These are phyloP conservation scores for Drosophila triauraria DNA, from an alignment of 1,140 invertebrate genomes.

Conservation along the genomic window DNA sequence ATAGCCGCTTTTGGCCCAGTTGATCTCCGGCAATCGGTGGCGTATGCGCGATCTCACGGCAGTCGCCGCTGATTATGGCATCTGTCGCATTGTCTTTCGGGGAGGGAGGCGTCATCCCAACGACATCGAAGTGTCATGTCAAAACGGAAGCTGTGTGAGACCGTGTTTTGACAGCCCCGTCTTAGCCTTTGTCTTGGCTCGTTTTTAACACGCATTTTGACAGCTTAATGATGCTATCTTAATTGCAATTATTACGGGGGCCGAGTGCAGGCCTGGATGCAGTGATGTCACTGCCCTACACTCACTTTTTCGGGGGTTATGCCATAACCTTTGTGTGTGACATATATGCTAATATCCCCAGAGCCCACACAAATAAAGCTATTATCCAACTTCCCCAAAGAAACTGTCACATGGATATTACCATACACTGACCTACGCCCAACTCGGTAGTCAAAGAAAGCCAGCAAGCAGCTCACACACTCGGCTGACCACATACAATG, in stretches of 20 bases:
- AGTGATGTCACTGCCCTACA: constrained; percentile 41
- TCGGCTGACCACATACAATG: constrained; percentile 59
- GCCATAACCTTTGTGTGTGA: constrained; percentile 27
- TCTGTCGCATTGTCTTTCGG: constrained; percentile 57
- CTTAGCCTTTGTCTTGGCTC: constrained; percentile 23
- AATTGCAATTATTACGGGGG: constrained; percentile 64
- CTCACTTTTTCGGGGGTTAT: constrained; percentile 36
- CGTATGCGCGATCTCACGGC: constrained; percentile 63
- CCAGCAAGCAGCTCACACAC: constrained; percentile 30
- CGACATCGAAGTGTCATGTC: constrained; percentile 30
- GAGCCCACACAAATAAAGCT: constrained; percentile 38
- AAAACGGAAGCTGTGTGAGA: constrained; percentile 78
- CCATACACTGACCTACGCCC: constrained; percentile 66
- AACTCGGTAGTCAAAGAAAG: constrained; percentile 24
- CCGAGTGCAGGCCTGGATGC: constrained; percentile 15
- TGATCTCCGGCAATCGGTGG: constrained; percentile 42
- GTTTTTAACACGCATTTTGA: constrained; percentile 64
- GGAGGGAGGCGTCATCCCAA: constrained; percentile 12
- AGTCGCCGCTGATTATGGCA: constrained; percentile 62
- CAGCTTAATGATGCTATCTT: constrained; percentile 53
- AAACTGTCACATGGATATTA: constrained; percentile 50
- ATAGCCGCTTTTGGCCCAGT: constrained; percentile 32
- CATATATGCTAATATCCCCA: constrained; percentile 60
- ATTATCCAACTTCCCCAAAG: constrained; percentile 65
- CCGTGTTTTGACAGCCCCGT: constrained; percentile 60